These are phyloP conservation scores for Synchiropus splendidus DNA, from an alignment of 2,113 vertebrate genomes.

Conservation along the genomic window DNA sequence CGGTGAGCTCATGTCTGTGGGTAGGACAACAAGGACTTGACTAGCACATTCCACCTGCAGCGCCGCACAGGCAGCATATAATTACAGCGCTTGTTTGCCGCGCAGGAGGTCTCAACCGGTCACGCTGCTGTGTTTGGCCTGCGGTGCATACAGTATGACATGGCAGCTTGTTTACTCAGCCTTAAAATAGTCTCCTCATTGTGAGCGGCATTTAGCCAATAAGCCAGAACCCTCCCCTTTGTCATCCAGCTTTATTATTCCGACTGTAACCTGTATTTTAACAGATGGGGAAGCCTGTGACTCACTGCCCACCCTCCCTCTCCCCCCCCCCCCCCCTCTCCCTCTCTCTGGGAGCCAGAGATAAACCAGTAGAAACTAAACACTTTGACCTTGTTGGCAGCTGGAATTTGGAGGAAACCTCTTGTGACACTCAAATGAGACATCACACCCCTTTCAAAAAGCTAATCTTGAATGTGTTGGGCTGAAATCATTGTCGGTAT, in stretches of 20 bases:
- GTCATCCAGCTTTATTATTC: slow-evolving; percentile 11
- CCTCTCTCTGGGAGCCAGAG: slow-evolving; percentile 5
- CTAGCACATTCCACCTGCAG: slow-evolving; percentile 52
- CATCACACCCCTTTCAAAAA: too few species aligned
- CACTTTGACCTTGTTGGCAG: slow-evolving; percentile 10
- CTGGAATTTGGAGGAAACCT: slow-evolving; percentile 7
- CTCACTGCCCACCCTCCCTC: slow-evolving; percentile 14
- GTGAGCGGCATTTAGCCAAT: slow-evolving; percentile 20
- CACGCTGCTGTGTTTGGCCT: slow-evolving; percentile 23
- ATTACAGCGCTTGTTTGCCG: slow-evolving; percentile 41
- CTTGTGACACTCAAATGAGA: too few species aligned
- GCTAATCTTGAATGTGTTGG: too few species aligned
- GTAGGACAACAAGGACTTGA: slow-evolving; percentile 42
- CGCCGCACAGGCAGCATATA: slow-evolving; percentile 19
- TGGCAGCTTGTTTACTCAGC: slow-evolving; percentile 23
- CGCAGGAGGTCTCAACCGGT: slow-evolving; percentile 41
- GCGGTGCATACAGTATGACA: slow-evolving; percentile 21
- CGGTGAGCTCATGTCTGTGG: slow-evolving; percentile 55
- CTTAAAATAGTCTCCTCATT: slow-evolving; percentile 36
- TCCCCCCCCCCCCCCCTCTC: slow-evolving; percentile 1
- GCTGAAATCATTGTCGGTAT: too few species aligned
- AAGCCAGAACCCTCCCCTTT: slow-evolving; percentile 16
- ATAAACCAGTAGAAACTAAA: slow-evolving; percentile 19
- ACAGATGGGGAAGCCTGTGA: slow-evolving; percentile 20
- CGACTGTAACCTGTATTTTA: slow-evolving; percentile 23